A percentile compares a stretch with the other conserved stretches of the same genome.
Evolutionary conservation across 1,140 invertebrate genomes (phyloP).

Genomic region (Tyrophagus putrescentiae): DNA sequence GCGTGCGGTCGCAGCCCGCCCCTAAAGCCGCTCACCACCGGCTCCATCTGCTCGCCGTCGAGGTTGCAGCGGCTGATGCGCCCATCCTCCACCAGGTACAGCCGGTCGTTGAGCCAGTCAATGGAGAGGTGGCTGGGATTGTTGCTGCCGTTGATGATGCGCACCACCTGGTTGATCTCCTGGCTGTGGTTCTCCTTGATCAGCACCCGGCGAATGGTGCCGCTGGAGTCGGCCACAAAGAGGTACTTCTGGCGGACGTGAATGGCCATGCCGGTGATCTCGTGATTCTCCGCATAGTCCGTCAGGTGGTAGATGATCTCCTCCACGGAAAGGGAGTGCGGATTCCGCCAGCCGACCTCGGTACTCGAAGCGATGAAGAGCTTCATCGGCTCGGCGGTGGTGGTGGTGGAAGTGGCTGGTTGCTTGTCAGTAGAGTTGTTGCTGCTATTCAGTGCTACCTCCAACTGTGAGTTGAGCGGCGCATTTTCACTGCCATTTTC

Average conservation of each 20-base stretch:
- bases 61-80: conserved; percentile 53
- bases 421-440: too few relatives aligned
- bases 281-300: conserved; percentile 8
- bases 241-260: conserved; percentile 51
- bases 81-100: conserved; percentile 51
- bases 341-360: not conserved
- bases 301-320: conserved; percentile 10
- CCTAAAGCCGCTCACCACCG: conserved; percentile 49
- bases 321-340: not conserved
- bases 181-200: conserved; percentile 23
- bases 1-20: conserved; percentile 46
- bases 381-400: too few relatives aligned
- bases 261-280: conserved; percentile 49
- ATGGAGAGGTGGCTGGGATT: conserved; percentile 50
- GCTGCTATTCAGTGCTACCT: too few relatives aligned
- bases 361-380: not conserved
- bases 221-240: conserved; percentile 53
- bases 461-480: too few relatives aligned
- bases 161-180: conserved; percentile 37
- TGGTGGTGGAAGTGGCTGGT: too few relatives aligned
- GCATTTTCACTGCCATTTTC: too few relatives aligned
- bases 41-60: conserved; percentile 46
- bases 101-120: conserved; percentile 68
- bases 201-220: conserved; percentile 23
- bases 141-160: conserved; percentile 40